Percentiles rank a stretch among this genome's conserved stretches.
Evolutionary conservation across 2,888 invertebrate species (phyloP).

Genomic region (Cataglyphis altisquamis): DNA sequence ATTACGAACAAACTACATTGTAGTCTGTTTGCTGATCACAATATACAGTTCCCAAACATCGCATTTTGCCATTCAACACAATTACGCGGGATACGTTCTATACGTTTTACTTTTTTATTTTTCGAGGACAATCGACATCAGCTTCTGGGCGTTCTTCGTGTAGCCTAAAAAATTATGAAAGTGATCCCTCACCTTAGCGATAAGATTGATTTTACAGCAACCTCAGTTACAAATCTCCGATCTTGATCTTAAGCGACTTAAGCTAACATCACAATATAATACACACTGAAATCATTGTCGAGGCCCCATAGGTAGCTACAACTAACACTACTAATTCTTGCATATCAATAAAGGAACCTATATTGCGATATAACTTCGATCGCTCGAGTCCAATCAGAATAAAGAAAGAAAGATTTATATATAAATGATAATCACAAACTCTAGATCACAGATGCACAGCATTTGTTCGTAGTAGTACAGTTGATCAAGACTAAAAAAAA

Average conservation of each 20-base stretch:
- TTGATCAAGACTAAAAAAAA: slow-evolving; percentile 31
- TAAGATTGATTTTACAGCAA: slow-evolving; percentile 83
- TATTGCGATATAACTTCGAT: slow-evolving; percentile 60
- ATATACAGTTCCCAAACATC: slow-evolving; percentile 82
- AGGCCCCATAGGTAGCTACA: slow-evolving; percentile 65
- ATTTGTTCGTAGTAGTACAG: slow-evolving; percentile 60
- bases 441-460: slow-evolving; percentile 69
- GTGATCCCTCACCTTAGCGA: slow-evolving; percentile 81
- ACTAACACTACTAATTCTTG: slow-evolving; percentile 71
- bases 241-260: slow-evolving; percentile 83
- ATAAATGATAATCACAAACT: slow-evolving; percentile 40
- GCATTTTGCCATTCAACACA: slow-evolving; percentile 80
- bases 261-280: slow-evolving; percentile 86
- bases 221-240: slow-evolving; percentile 83
- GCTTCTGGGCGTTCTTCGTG: slow-evolving; percentile 72
- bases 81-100: slow-evolving; percentile 78
- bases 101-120: slow-evolving; percentile 69
- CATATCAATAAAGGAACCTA: slow-evolving; percentile 69
- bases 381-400: slow-evolving; percentile 44
- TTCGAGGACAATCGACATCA: slow-evolving; percentile 76
- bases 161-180: slow-evolving; percentile 83
- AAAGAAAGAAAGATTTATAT: slow-evolving; percentile 40
- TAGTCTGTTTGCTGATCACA: slow-evolving; percentile 85
- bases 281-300: slow-evolving; percentile 81
- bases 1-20: slow-evolving; percentile 86